A percentile compares a stretch with the other conserved stretches of the same genome.
Conservation (phyloP, 2,888 invertebrate species). For the Dysmachus trigonus region DNA sequence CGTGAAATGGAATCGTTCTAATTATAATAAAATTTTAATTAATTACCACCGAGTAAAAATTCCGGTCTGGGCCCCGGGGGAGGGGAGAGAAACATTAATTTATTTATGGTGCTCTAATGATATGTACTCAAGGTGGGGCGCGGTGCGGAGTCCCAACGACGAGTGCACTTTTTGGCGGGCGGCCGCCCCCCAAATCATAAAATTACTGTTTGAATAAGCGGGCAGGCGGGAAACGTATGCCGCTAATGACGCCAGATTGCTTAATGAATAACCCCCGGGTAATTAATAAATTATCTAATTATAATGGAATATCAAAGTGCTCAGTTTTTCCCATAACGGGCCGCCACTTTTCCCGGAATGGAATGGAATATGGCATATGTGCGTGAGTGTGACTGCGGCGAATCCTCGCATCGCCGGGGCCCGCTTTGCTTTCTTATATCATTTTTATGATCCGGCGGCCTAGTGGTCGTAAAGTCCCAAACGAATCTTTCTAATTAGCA, state of each 20-base stretch:
- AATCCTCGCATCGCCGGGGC: background rate
- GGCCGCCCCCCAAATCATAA: conserved; percentile 26
- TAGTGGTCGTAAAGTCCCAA: conserved; percentile 38
- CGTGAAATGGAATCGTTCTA: conserved; percentile 38
- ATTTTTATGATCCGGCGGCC: conserved; percentile 31
- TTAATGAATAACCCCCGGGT: conserved; percentile 43
- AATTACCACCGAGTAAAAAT: conserved; percentile 38
- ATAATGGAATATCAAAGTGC: conserved; percentile 49
- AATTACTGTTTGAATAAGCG: conserved; percentile 8
- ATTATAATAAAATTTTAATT: conserved; percentile 47
- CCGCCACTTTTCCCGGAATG: background rate
- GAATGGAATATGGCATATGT: too few relatives aligned
- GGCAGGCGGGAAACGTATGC: background rate
- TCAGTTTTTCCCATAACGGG: conserved; percentile 25
- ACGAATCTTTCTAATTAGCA: conserved; percentile 43
- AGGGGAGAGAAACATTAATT: conserved; percentile 23
- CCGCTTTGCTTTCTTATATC: conserved; percentile 16
- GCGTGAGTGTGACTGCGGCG: background rate
- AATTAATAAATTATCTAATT: conserved; percentile 50
- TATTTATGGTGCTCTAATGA: conserved; percentile 41
- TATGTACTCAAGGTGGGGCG: conserved; percentile 12
- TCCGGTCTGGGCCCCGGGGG: background rate
- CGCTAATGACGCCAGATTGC: conserved; percentile 26
- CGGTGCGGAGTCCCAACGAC: background rate
- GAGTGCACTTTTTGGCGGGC: conserved; percentile 6